Base-by-base conservation (phyloP, 2,797 vertebrate species). In the Mus minutoides region DNA sequence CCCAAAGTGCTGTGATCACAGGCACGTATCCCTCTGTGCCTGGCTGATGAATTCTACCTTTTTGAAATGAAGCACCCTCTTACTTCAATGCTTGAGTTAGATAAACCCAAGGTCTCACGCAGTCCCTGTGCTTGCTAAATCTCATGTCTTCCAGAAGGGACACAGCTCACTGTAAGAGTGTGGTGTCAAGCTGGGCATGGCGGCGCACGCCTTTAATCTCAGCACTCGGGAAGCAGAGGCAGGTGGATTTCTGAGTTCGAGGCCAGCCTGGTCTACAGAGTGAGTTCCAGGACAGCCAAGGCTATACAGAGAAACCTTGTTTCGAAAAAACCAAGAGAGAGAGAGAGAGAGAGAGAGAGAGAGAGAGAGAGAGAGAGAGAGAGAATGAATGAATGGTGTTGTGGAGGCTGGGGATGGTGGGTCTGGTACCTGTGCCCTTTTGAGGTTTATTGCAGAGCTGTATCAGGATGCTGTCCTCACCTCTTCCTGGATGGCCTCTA, bases 361-460 rank as follows among this genome's bases (percentile, higher is more conserved):
- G n/a, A n/a, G n/a, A n/a, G n/a, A n/a, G n/a, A n/a, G n/a, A n/a
- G n/a, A n/a, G n/a, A n/a, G n/a, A n/a, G n/a, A n/a, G n/a, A n/a
- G n/a, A n/a, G n/a, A n/a, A n/a, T n/a, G n/a, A n/a, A n/a, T n/a
- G n/a, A n/a, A n/a, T 40, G 49, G 24, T 22, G 17, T 19, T 26
- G 0, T 40, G 22, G 40, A 31, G 29, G 29, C 19, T 12, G 29
- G 22, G 14, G 34, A 8, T 40, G 64, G 24, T 54, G 22, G 34
- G 40, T 49, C 82, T 34, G 82, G 43, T 0, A 4, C 60, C 82
- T 13, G 40, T 46, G 60, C 6, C 24, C 26, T 40, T 46, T 34
- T 49, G 60, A 34, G 40, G 46, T 64, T 64, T 64, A 3, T 46
- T 46, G 46, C 17, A 34, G 40, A 85, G 43, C 56, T 2, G 24